Conservation (phyloP, 2,888 invertebrate species). For the Rhingia campestris region DNA sequence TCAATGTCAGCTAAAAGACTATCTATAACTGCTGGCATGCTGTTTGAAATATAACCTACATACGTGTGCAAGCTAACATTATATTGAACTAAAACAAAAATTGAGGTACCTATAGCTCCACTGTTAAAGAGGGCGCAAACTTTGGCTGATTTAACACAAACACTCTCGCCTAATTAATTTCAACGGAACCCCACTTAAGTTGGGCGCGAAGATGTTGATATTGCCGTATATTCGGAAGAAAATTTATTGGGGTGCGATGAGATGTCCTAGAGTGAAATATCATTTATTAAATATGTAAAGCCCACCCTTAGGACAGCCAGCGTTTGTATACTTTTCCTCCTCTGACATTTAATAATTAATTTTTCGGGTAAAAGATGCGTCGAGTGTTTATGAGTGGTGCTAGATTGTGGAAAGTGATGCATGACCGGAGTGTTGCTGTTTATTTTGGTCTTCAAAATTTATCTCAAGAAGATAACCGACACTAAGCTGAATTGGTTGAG, state of each 20-base stretch:
- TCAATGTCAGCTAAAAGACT: background rate
- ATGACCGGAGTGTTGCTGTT: background rate
- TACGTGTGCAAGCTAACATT: background rate
- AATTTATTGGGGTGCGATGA: conserved; percentile 39
- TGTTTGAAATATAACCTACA: conserved; percentile 1
- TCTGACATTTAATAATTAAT: conserved; percentile 40
- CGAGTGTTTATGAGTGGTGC: background rate
- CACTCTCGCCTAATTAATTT: conserved; percentile 46
- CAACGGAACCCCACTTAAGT: conserved; percentile 19
- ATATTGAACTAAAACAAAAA: background rate
- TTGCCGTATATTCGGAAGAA: background rate
- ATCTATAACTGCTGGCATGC: background rate
- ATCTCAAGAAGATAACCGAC: no score
- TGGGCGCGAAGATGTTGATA: background rate
- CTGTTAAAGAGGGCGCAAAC: conserved; percentile 6
- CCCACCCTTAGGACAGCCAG: conserved; percentile 2
- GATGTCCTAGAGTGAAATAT: conserved; percentile 39
- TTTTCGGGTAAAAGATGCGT: background rate
- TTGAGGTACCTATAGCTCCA: background rate
- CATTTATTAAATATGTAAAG: conserved; percentile 11
- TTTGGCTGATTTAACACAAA: conserved; percentile 40
- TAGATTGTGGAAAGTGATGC: conserved; percentile 4
- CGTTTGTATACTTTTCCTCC: background rate
- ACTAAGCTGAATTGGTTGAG: no score
- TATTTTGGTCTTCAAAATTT: background rate